Evolutionary conservation across 2,797 vertebrate species (phyloP), one percentile per base, ranked within the genome.

Genomic region (Fringilla coelebs): DNA sequence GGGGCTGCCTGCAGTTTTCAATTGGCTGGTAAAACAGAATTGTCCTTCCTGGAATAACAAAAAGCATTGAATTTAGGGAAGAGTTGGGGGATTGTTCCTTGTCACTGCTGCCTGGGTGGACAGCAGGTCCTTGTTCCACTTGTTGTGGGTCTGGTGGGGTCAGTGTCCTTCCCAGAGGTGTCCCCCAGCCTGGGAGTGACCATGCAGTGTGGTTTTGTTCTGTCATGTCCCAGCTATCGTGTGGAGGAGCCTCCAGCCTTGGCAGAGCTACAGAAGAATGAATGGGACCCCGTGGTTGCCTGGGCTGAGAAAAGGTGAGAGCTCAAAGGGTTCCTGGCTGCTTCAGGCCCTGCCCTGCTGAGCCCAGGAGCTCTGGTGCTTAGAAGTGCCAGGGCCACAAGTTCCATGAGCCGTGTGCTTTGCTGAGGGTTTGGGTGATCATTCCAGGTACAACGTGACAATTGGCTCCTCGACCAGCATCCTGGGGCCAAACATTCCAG

Each of bases 291-390:
- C 1, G 83, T 99, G 63, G 95, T 99, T 4, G 74, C 98, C 16
- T 99, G 99, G 99, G 98, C 98, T 57, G 98, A 99, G 96, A 98
- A 98, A 87, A 98, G 99, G 99, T 99, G 88, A 97, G 93, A 67
- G 12, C 9, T 63, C 16, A 57, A 43, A 48, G 34, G 4, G 11
- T n/a, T 80, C 66, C 48, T 78, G 36, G 62, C 48, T 68, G 36
- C 22, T 51, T 18, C 3, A 68, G 32, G 58, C 40, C 65, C n/a
- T 89, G 49, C 36, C 32, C n/a, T 72, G 38, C 71, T 49, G 31
- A 73, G 49, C 49, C 73, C 66, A 57, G 77, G 70, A 85, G 45
- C 75, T 93, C n/a, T 58, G 20, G 31, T 38, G 19, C 60, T 55
- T 43, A 36, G 63, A 83, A 24, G 40, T 71, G 26, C 28, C 13